These are phyloP conservation scores for Falco peregrinus DNA, from an alignment of 2,797 vertebrate genomes.

Conservation along the genomic window DNA sequence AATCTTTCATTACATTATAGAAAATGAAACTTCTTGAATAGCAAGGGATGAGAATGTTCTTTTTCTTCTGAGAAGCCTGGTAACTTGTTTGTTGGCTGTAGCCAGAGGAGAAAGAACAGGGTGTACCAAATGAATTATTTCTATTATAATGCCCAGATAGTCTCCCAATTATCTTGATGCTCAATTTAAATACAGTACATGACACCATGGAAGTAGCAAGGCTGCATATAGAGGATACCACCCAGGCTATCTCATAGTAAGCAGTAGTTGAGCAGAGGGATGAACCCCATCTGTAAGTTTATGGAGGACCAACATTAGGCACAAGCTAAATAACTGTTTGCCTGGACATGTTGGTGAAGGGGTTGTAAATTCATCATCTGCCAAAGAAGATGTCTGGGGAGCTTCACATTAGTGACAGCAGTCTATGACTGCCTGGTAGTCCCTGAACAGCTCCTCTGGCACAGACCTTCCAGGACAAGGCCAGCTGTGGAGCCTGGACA, in stretches of 20 bases:
- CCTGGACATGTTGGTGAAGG: neutral
- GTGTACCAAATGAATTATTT: neutral
- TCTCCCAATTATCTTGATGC: neutral
- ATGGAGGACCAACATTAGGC: neutral
- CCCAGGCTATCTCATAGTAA: neutral
- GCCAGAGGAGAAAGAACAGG: neutral
- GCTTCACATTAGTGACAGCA: neutral
- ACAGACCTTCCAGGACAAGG: neutral
- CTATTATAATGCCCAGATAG: neutral
- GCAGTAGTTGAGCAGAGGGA: neutral
- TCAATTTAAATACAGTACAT: neutral
- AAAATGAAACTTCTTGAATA: neutral
- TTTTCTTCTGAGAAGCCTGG: neutral
- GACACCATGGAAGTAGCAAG: neutral
- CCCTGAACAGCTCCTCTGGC: neutral
- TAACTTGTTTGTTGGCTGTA: neutral
- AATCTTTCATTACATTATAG: neutral
- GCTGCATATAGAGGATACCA: neutral
- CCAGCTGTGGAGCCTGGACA: neutral
- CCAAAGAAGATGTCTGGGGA: neutral
- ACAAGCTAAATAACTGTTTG: neutral
- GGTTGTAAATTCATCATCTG: neutral
- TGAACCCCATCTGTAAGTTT: neutral
- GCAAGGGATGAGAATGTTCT: neutral
- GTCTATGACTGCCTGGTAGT: neutral